Evolutionary conservation across 2,888 invertebrate species (phyloP).

Genomic region (Heteropelma amictum): DNA sequence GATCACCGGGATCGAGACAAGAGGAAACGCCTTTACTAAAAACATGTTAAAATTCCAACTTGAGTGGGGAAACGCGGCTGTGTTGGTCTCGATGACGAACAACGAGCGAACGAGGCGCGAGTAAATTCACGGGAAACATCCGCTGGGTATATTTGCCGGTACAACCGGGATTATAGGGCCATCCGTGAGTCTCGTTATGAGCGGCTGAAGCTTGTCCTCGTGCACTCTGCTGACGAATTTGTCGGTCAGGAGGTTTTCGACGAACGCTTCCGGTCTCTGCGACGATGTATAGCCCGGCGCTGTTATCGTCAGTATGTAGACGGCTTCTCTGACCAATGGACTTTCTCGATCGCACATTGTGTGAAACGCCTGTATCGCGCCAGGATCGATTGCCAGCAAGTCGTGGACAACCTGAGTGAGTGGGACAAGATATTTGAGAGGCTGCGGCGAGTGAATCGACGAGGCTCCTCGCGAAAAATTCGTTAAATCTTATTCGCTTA

Average conservation of each 20-base stretch:
- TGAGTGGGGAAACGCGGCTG: neutral
- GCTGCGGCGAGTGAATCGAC: no score
- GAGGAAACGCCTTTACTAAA: no score
- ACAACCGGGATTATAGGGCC: conserved; percentile 71
- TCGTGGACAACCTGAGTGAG: conserved; percentile 69
- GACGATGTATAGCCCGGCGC: conserved; percentile 62
- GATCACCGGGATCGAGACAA: no score
- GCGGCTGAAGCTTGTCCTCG: conserved; percentile 76
- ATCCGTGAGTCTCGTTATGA: conserved; percentile 78
- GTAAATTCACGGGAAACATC: conserved; percentile 51
- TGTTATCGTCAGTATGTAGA: conserved; percentile 78
- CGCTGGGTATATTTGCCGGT: conserved; percentile 62
- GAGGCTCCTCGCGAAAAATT: neutral
- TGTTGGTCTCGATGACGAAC: neutral
- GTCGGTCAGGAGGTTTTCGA: conserved; percentile 72
- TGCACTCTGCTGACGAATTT: conserved; percentile 75
- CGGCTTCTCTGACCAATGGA: conserved; percentile 77
- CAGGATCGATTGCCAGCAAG: conserved; percentile 65
- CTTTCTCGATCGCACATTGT: conserved; percentile 80
- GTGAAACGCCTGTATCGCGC: conserved; percentile 79
- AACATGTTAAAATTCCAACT: no score
- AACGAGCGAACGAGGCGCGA: neutral
- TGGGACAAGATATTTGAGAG: neutral
- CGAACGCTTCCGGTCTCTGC: conserved; percentile 61
- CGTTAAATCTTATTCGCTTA: conserved; percentile 57